Conservation (phyloP, 2,888 invertebrate species). For the Micoletzkya japonica region DNA sequence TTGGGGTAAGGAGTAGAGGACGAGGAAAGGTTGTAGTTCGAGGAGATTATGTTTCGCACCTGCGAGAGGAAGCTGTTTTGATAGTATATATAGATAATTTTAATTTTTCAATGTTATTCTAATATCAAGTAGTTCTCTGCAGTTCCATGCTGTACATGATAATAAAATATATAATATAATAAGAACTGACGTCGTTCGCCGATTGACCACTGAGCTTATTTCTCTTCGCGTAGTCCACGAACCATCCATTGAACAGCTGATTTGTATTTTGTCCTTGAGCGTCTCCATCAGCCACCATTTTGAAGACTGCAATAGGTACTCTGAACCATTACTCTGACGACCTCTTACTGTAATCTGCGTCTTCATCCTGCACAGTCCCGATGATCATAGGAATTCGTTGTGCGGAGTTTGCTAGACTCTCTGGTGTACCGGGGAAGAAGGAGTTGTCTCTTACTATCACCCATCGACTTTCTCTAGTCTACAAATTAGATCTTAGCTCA, state of each 20-base stretch:
- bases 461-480: slow-evolving; percentile 31
- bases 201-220: slow-evolving; percentile 41
- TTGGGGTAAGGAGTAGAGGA: no score
- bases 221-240: slow-evolving; percentile 49
- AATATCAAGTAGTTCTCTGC: no score
- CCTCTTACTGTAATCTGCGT: slow-evolving; percentile 45
- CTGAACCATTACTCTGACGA: neutral
- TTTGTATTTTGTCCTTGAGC: slow-evolving; percentile 4
- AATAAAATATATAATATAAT: no score
- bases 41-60: no score
- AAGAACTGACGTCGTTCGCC: slow-evolving; percentile 14
- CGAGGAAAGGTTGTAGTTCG: no score
- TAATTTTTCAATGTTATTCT: no score
- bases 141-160: no score
- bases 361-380: slow-evolving; percentile 53
- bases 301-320: slow-evolving; percentile 1
- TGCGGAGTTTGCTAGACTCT: slow-evolving; percentile 37
- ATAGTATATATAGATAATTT: no score
- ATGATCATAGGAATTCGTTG: slow-evolving; percentile 49
- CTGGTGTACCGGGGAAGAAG: slow-evolving; percentile 45
- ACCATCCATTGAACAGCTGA: slow-evolving; percentile 33
- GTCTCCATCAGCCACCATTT: slow-evolving; percentile 20
- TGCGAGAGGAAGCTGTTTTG: no score
- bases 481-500: neutral
- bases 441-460: slow-evolving; percentile 49